phyloP scores from a whole-genome alignment of 2,797 vertebrate species.

The Allobates femoralis region DNA sequence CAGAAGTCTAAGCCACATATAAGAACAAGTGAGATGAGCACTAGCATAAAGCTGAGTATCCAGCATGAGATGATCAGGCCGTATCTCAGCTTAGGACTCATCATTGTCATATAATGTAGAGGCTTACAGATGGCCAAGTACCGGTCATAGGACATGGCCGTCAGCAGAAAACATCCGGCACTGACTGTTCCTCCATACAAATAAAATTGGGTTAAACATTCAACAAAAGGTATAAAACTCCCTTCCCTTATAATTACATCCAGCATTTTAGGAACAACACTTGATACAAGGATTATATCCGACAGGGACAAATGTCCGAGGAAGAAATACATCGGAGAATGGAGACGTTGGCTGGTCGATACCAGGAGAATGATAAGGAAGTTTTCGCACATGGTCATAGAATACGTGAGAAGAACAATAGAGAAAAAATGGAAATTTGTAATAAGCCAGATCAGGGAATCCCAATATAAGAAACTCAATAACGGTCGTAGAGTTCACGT shows the following conservation, averaged over 20 bases:
- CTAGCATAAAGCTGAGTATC: not conserved
- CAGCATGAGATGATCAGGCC: not conserved
- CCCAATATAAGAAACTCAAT: not conserved
- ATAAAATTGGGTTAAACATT: not conserved
- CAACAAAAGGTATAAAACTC: not conserved
- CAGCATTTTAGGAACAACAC: not conserved
- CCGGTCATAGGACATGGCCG: not conserved
- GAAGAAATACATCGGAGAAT: not conserved
- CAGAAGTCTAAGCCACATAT: not conserved
- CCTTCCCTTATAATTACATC: not conserved
- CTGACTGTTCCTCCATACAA: not conserved
- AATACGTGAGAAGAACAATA: not conserved
- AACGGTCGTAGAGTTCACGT: not conserved
- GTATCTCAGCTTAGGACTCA: not conserved
- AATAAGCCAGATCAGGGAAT: not conserved
- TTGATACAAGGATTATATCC: not conserved
- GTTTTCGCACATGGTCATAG: not conserved
- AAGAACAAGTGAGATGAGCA: not conserved
- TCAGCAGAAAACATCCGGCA: not conserved
- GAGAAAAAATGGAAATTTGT: not conserved
- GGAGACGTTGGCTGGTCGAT: not conserved
- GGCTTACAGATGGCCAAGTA: not conserved
- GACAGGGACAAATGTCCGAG: not conserved
- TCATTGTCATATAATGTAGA: not conserved
- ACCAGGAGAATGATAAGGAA: not conserved